Evolutionary conservation across 37 sponge, comb jelly and placozoan species (phyloP).

Genomic region (Cliona cf. orientalis): DNA sequence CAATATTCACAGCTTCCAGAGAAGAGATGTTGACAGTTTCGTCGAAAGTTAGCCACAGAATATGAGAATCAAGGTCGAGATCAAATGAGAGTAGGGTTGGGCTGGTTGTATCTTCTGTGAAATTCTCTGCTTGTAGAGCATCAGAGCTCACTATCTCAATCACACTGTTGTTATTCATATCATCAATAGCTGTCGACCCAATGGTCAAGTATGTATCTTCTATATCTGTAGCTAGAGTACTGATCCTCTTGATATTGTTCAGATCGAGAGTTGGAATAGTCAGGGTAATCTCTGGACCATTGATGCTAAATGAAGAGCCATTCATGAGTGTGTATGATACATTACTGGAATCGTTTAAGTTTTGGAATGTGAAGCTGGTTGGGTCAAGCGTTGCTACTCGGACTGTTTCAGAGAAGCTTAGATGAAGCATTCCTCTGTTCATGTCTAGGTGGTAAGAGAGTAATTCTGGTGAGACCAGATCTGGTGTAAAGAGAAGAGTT

Average conservation of each 20-base stretch:
- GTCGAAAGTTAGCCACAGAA: slow-evolving; percentile 79
- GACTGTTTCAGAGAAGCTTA: slow-evolving; percentile 89
- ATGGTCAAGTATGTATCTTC: slow-evolving; percentile 66
- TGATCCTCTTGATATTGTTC: slow-evolving; percentile 85
- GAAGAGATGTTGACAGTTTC: slow-evolving; percentile 71
- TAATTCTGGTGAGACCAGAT: slow-evolving; percentile 69
- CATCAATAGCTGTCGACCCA: slow-evolving; percentile 31
- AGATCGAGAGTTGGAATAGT: slow-evolving; percentile 47
- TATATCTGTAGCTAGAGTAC: slow-evolving; percentile 55
- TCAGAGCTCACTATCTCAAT: slow-evolving; percentile 7
- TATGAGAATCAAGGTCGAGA: slow-evolving; percentile 71
- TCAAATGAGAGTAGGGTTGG: slow-evolving; percentile 65
- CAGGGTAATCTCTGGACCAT: slow-evolving; percentile 60
- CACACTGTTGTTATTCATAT: slow-evolving; percentile 83
- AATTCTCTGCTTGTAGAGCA: slow-evolving; percentile 64
- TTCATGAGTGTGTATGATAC: slow-evolving; percentile 42
- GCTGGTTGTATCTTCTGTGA: slow-evolving; percentile 67
- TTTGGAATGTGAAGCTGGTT: slow-evolving; percentile 53
- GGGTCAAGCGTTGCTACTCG: slow-evolving; percentile 57
- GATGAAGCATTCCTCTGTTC: slow-evolving; percentile 65
- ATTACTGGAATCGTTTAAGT: slow-evolving; percentile 21
- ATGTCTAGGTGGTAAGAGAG: slow-evolving; percentile 75
- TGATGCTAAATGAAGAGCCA: slow-evolving; percentile 48
- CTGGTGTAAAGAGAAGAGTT: slow-evolving; percentile 49
- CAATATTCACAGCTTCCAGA: slow-evolving; percentile 44